Base-by-base conservation (phyloP, 2,797 vertebrate genomes). In the Danio choprae region DNA sequence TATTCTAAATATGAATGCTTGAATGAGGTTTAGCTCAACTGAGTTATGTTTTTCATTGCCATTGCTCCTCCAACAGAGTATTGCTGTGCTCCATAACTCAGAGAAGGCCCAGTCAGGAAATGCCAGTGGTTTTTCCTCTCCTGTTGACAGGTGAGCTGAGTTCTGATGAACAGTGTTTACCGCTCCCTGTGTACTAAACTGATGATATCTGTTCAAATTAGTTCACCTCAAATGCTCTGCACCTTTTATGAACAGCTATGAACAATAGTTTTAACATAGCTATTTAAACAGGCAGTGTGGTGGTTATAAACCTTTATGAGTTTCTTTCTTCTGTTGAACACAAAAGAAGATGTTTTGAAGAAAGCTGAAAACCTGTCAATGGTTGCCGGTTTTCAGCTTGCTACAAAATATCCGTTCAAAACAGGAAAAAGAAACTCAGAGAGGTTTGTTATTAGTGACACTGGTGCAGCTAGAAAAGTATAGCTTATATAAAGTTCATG, bases 81-180 rank as follows among this genome's bases (percentile, higher is more conserved):
- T 97, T 0, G 95, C 95, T 0, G 95, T 96, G 40, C 94, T 90
- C 85, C 85, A 92, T 18, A 91, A 90, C 51, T 18, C 86, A 0
- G 91, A 94, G 70, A 84, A 10, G 1, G 16, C 73, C 0, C 76
- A 86, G 0, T 89, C 89, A 18, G 85, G 85, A 16, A 87, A 89
- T 0, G 80, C 90, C 55, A 90, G 91, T 0, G 95, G 95, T 65
- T 95, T 96, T 89, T 92, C 92, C n/a, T 96, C 95, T 77, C 93
- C 95, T 0, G 92, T 92, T 1, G 96, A 97, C 87, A 96, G 95
- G 97, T 96, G 89, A 87, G 43, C 51, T 36, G 16, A 38, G 9
- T 40, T 70, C 50, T 70, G 50, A 55, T 51, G 11, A 43, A 69
- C 48, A 38, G 16, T 12, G 11, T 29, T 7, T 6, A 59, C 56